A percentile compares a stretch with the other conserved stretches of the same genome.
Evolutionary conservation across 2,797 vertebrate genomes (phyloP).

Genomic region (Caiman crocodilus): DNA sequence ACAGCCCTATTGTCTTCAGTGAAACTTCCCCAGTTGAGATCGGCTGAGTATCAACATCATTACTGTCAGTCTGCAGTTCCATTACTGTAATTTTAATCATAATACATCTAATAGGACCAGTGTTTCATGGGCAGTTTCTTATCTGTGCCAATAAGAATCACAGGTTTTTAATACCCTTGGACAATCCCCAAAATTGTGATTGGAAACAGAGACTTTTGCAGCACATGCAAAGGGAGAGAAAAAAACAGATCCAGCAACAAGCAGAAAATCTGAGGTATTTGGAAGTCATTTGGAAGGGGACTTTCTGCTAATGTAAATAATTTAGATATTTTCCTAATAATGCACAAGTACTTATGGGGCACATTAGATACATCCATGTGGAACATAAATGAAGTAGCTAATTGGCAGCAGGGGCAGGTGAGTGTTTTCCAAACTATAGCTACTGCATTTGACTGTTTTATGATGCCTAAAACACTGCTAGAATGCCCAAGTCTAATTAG

Average conservation of each 20-base stretch:
- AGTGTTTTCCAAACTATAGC: conserved; percentile 67
- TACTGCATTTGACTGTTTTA: conserved; percentile 59
- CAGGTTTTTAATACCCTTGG: conserved; percentile 33
- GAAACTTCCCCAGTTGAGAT: not conserved
- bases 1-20: not conserved
- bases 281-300: not conserved
- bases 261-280: conserved; percentile 31
- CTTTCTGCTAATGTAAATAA: conserved; percentile 49
- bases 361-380: conserved; percentile 26
- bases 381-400: conserved; percentile 60
- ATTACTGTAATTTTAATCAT: conserved; percentile 11
- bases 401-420: conserved; percentile 65
- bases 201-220: conserved; percentile 51
- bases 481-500: not conserved
- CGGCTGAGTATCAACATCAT: not conserved
- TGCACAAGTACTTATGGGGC: conserved; percentile 55
- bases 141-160: conserved; percentile 7
- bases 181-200: conserved; percentile 61
- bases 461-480: conserved; percentile 56
- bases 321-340: conserved; percentile 39
- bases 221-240: conserved; percentile 56
- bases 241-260: conserved; percentile 38
- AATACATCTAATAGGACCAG: not conserved
- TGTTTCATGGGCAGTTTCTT: not conserved
- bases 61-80: not conserved